Conservation (phyloP, 2,113 vertebrate genomes). For the Menura novaehollandiae region DNA sequence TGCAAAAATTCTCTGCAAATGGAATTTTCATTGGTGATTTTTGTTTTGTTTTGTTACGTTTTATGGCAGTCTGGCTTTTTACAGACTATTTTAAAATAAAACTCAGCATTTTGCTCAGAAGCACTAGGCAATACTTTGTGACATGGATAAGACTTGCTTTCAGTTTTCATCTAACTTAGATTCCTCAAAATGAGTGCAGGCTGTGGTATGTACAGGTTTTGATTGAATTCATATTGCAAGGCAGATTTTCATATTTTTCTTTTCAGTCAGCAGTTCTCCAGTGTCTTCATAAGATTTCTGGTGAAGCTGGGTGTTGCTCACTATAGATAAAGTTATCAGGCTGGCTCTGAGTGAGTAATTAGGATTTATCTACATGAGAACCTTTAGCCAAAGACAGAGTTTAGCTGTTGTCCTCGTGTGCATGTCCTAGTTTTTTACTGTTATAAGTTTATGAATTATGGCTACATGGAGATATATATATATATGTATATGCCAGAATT, state of each 20-base stretch:
- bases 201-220: neutral
- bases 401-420: neutral
- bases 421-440: neutral
- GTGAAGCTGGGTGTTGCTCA: neutral
- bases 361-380: neutral
- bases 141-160: neutral
- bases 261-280: neutral
- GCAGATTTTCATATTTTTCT: neutral
- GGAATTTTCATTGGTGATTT: neutral
- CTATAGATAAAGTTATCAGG: neutral
- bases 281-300: neutral
- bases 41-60: neutral
- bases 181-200: neutral
- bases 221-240: neutral
- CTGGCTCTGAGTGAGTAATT: neutral
- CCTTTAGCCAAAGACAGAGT: neutral
- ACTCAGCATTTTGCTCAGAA: neutral
- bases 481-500: neutral
- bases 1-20: neutral
- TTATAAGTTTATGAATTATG: neutral
- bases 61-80: neutral
- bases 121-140: neutral
- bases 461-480: neutral
- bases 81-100: neutral
- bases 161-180: neutral